Base-by-base conservation (phyloP, 2,113 vertebrate genomes). In the Procavia capensis region DNA sequence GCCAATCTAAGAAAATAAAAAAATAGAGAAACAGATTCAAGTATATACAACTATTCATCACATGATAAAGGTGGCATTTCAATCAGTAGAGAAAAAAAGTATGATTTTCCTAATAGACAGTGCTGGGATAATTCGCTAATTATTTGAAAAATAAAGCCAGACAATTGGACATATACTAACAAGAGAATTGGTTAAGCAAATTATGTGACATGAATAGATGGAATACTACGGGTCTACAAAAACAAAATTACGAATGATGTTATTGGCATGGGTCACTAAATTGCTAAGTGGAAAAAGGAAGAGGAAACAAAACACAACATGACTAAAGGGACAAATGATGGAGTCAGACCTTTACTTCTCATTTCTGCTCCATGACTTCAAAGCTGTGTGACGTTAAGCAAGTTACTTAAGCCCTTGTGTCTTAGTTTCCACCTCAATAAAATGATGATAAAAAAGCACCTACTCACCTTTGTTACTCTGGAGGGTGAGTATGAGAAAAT, bases 21-120 rank as follows among this genome's bases (percentile, higher is more conserved):
- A 78, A 50, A 47, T 50, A 45, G 9, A 50, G 75, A 50, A 50
- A 50, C 29, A 20, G 19, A 50, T 72, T 88, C 81, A 81, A 76
- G 41, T 68, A 24, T 47, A 4, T 50, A 13, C 61, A 36, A 94
- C 63, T 79, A 24, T 72, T 83, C 94, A 70, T 89, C 70, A 68
- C 57, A n/a, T 43, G 88, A 50, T 85, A 78, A 97, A 96, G 43
- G 74, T 94, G 85, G 79, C 83, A 63, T 96, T 92, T 86, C 82
- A 90, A 86, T 63, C 81, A 84, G 94, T 75, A n/a, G 85, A n/a
- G 24, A 85, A 59, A 27, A 85, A 59, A 95, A 82, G n/a, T 50
- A 50, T 72, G 88, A 86, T 54, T 92, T 96, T 88, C 66, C 75
- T 93, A 95, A 85, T 86, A 92, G 88, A 79, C 43, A 85, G 94